phyloP scores from a whole-genome alignment of 2,113 vertebrate species.

The Lathamus discolor region DNA sequence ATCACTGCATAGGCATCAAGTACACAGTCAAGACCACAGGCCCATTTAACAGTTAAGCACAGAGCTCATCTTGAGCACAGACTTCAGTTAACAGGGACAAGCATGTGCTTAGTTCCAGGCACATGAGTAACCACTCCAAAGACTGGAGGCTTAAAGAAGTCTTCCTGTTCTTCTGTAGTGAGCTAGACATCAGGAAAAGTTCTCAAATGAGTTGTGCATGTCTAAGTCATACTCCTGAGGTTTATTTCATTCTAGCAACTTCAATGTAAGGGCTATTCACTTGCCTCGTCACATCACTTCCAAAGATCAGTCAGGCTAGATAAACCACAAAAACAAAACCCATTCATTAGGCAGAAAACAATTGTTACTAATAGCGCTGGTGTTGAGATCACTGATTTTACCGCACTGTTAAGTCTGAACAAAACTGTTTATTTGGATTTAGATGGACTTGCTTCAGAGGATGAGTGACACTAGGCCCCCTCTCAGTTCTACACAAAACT shows the following conservation, averaged over 20 bases:
- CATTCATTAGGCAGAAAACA: not conserved
- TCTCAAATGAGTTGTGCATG: not conserved
- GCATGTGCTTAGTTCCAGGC: not conserved
- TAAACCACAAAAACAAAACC: not conserved
- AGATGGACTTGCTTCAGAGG: not conserved
- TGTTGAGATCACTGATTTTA: not conserved
- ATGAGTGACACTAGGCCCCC: rapidly evolving
- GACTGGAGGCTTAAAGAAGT: not conserved
- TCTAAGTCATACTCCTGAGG: not conserved
- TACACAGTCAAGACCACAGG: not conserved
- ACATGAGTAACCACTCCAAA: not conserved
- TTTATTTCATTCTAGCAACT: not conserved
- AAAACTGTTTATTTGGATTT: not conserved
- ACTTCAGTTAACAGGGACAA: not conserved
- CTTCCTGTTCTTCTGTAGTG: not conserved
- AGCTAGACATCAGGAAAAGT: not conserved
- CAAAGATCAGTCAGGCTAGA: not conserved
- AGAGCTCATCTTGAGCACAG: not conserved
- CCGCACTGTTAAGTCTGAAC: not conserved
- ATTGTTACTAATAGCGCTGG: not conserved
- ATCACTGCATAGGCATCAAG: not conserved
- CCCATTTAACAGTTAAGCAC: conserved; percentile 9
- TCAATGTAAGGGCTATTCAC: not conserved
- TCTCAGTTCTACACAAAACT: not conserved
- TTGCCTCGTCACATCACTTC: not conserved